Evolutionary conservation across 2,888 invertebrate species (phyloP).

Genomic region (Dasysyrphus albostriatus): DNA sequence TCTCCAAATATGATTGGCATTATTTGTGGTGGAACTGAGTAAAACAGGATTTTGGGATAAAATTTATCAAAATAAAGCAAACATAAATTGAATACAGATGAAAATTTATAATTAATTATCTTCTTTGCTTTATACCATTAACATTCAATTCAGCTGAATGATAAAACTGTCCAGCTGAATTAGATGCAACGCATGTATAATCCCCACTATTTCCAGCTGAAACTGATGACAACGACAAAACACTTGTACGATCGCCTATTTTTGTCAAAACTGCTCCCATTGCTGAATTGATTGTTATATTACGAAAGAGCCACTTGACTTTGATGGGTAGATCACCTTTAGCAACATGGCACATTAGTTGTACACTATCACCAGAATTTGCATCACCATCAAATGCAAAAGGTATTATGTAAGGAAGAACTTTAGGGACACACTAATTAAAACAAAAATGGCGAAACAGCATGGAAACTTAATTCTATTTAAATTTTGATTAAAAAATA

Average conservation of each 20-base stretch:
- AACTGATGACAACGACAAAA: constrained; percentile 88
- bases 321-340: constrained; percentile 88
- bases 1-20: constrained; percentile 91
- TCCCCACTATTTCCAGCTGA: constrained; percentile 88
- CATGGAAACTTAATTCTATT: constrained; percentile 12
- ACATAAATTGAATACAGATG: neutral
- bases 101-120: constrained; percentile 79
- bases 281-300: constrained; percentile 82
- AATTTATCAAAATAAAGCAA: constrained; percentile 33
- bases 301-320: constrained; percentile 86
- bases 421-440: constrained; percentile 79
- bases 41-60: constrained; percentile 19
- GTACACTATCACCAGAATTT: constrained; percentile 88
- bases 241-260: constrained; percentile 87
- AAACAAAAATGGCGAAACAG: constrained; percentile 68
- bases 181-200: constrained; percentile 87
- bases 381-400: constrained; percentile 84
- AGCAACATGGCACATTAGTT: constrained; percentile 86
- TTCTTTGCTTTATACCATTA: constrained; percentile 85
- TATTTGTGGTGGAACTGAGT: constrained; percentile 90
- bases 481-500: neutral
- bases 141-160: constrained; percentile 86
- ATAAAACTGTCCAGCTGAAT: constrained; percentile 86
- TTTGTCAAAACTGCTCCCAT: constrained; percentile 87
- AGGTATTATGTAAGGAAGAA: constrained; percentile 87